phyloP scores from a whole-genome alignment of 2,113 vertebrate species.

The Forbesichthys agassizii region DNA sequence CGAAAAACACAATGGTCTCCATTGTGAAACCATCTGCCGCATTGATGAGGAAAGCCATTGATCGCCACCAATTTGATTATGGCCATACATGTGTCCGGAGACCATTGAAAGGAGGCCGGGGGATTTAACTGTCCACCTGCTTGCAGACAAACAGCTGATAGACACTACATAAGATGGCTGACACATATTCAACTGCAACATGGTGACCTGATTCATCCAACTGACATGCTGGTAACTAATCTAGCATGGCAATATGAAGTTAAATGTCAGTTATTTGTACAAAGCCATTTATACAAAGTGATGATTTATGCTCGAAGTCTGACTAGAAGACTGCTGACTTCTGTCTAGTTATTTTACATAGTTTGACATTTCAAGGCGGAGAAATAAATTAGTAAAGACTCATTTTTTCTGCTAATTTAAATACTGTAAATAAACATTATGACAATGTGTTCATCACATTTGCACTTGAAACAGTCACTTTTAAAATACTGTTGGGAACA shows the following conservation, averaged over 20 bases:
- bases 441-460: constrained; percentile 33
- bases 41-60: constrained; percentile 29
- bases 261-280: background rate
- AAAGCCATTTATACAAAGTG: background rate
- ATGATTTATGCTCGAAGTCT: background rate
- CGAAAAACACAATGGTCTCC: constrained; percentile 31
- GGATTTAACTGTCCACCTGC: background rate
- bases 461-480: background rate
- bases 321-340: constrained; percentile 10
- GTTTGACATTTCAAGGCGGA: constrained; percentile 30
- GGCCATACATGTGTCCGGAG: constrained; percentile 7
- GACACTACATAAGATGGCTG: background rate
- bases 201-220: background rate
- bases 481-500: constrained; percentile 43
- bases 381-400: constrained; percentile 10
- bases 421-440: constrained; percentile 24
- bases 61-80: constrained; percentile 31
- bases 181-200: background rate
- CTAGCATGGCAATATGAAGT: background rate
- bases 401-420: constrained; percentile 22
- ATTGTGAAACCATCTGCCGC: constrained; percentile 51
- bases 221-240: constrained; percentile 8
- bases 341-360: constrained; percentile 35
- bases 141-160: background rate
- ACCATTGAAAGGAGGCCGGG: background rate